A percentile compares a stretch with the other conserved stretches of the same genome.
Conservation (phyloP, 2,797 vertebrate genomes). For the Rhynchotus rufescens region DNA sequence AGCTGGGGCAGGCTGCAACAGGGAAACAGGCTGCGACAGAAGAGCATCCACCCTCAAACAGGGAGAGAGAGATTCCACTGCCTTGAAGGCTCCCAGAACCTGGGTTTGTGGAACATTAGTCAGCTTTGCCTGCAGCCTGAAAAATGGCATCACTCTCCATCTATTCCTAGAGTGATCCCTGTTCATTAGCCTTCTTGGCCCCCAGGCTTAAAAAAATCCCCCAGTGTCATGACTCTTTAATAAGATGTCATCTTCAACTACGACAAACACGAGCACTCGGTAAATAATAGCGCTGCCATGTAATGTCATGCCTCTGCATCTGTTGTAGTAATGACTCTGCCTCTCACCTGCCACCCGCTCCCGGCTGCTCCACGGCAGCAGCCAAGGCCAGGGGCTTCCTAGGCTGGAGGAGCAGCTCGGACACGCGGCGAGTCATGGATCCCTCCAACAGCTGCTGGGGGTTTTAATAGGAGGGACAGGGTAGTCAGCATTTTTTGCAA, state of each 20-base stretch:
- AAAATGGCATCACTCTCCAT: neutral
- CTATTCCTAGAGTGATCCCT: conserved; percentile 65
- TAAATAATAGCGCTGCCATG: conserved; percentile 71
- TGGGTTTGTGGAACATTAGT: neutral
- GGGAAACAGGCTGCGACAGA: neutral
- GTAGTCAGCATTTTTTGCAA: neutral
- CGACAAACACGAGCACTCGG: conserved; percentile 70
- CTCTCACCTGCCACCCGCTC: conserved; percentile 70
- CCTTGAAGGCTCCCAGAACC: conserved; percentile 21
- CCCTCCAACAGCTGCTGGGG: conserved; percentile 14
- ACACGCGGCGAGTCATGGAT: neutral
- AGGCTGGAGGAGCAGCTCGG: neutral
- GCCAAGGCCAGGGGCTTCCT: neutral
- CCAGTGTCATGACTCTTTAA: conserved; percentile 75
- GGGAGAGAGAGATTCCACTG: neutral
- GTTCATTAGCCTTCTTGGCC: conserved; percentile 71
- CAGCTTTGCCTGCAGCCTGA: conserved; percentile 15
- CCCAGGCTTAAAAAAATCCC: conserved; percentile 63
- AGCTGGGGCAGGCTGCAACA: neutral
- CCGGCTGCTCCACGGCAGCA: neutral
- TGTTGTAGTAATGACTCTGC: conserved; percentile 68
- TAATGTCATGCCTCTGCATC: conserved; percentile 72
- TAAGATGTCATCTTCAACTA: conserved; percentile 77
- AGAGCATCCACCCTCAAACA: neutral
- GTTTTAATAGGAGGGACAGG: neutral